Percentiles rank a stretch among this genome's conserved stretches.
Conservation (phyloP, 2,888 invertebrate genomes). For the Drosophila gaucha region DNA sequence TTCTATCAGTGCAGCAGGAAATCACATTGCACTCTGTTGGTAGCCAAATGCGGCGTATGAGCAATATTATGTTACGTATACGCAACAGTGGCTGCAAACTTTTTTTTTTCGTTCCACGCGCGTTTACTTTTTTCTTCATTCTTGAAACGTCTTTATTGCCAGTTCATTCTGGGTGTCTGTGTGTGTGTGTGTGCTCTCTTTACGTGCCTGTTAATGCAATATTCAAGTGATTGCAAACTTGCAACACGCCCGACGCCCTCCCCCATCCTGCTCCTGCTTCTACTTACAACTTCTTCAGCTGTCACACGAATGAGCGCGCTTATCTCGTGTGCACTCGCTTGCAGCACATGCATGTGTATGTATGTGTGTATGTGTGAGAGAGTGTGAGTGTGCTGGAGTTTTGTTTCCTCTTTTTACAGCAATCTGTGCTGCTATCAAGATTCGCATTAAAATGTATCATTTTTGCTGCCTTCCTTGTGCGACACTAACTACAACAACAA, state of each 20-base stretch:
- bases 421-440: slow-evolving; percentile 83
- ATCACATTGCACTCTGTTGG: slow-evolving; percentile 66
- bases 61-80: slow-evolving; percentile 73
- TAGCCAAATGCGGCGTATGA: slow-evolving; percentile 70
- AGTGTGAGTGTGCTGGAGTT: slow-evolving; percentile 65
- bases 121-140: slow-evolving; percentile 51
- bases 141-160: slow-evolving; percentile 71
- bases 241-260: slow-evolving; percentile 24
- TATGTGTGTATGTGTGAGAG: slow-evolving; percentile 46
- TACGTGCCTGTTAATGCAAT: slow-evolving; percentile 81
- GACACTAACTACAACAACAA: slow-evolving; percentile 60
- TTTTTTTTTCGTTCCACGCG: slow-evolving; percentile 43
- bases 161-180: slow-evolving; percentile 28
- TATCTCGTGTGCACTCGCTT: slow-evolving; percentile 67
- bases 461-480: slow-evolving; percentile 72
- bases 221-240: slow-evolving; percentile 82
- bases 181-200: slow-evolving; percentile 43
- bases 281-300: slow-evolving; percentile 73
- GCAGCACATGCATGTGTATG: slow-evolving; percentile 43
- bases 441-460: slow-evolving; percentile 84
- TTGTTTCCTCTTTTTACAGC: slow-evolving; percentile 78
- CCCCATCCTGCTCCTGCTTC: slow-evolving; percentile 25
- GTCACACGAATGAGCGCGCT: slow-evolving; percentile 77
- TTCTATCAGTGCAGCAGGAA: slow-evolving; percentile 48
- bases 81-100: slow-evolving; percentile 59